Evolutionary conservation across 2,113 vertebrate species (phyloP), one percentile per base, ranked within the genome.

Genomic region (Panthera tigris): DNA sequence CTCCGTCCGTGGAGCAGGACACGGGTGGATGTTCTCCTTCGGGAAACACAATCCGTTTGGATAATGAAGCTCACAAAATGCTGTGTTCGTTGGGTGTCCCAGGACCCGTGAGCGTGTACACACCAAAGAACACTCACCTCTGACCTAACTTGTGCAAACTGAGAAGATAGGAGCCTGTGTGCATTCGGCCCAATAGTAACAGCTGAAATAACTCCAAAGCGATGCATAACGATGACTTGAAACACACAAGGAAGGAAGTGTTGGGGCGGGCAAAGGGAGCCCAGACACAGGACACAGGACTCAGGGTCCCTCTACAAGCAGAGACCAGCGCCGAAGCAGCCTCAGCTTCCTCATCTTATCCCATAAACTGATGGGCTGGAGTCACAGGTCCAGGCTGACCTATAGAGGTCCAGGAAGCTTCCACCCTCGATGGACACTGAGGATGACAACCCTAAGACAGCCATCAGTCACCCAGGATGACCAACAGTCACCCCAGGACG

Each of bases 211-310:
- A 41, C 8, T 16, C 45, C 92, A 65, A 33, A 80, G 78, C 15
- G 23, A 57, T 15, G 12, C 25, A 18, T 23, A 48, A 41, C 16
- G 2, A 18, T n/a, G 63, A 15, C 21, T 14, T 7, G 23, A 41
- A 33, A 12, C 16, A 2, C 1, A 0, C 29, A 8, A 23, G 0
- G 0, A 18, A 2, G 14, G 1, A 29, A 15, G 33, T 1, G 7
- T 23, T 4, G 8, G 1, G 50, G 39, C 6, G 2, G 45, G 45
- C 45, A 6, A 12, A 9, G 31, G 15, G 39, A 55, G 29, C 15
- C 41, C 23, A 0, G 12, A 11, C 0, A 5, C 0, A 0, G 18
- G 16, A 12, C 11, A 0, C 23, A 15, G 5, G 3, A 0, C 19
- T 23, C n/a, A 1, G 0, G 39, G 3, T 11, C 16, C 69, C 16